Evolutionary conservation across 2,797 vertebrate genomes (phyloP).

Genomic region (Sebastes goodei): DNA sequence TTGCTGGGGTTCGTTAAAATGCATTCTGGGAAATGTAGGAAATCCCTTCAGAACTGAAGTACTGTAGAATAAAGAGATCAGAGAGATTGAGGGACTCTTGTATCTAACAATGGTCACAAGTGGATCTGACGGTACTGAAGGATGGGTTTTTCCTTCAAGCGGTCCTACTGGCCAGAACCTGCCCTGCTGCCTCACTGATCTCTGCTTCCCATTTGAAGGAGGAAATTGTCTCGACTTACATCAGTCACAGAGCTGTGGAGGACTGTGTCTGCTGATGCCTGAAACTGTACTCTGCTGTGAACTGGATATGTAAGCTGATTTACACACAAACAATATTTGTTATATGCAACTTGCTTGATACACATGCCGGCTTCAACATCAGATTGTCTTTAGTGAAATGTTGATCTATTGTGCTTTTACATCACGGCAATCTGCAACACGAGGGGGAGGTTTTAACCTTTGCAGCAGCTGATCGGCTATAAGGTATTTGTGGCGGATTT

Average conservation of each 20-base stretch:
- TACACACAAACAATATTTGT: slow-evolving; percentile 9
- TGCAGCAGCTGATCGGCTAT: neutral
- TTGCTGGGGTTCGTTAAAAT: neutral
- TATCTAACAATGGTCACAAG: neutral
- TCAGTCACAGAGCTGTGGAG: neutral
- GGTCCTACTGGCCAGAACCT: neutral
- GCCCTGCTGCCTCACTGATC: neutral
- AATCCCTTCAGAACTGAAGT: neutral
- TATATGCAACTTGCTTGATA: slow-evolving; percentile 30
- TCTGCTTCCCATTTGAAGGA: slow-evolving; percentile 15
- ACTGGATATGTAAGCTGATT: neutral
- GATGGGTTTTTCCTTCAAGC: neutral
- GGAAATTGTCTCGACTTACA: slow-evolving; percentile 4
- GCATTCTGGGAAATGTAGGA: neutral
- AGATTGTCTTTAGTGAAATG: neutral
- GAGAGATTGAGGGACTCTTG: neutral
- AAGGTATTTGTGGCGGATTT: neutral
- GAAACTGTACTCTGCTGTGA: neutral
- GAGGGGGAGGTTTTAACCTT: neutral
- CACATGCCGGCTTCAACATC: neutral
- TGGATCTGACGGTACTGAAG: neutral
- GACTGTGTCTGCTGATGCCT: neutral
- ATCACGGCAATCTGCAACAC: neutral
- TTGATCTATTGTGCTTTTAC: neutral
- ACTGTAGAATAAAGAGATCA: neutral